Conservation (phyloP, 2,888 invertebrate species). For the Rotaria magnacalcarata region DNA sequence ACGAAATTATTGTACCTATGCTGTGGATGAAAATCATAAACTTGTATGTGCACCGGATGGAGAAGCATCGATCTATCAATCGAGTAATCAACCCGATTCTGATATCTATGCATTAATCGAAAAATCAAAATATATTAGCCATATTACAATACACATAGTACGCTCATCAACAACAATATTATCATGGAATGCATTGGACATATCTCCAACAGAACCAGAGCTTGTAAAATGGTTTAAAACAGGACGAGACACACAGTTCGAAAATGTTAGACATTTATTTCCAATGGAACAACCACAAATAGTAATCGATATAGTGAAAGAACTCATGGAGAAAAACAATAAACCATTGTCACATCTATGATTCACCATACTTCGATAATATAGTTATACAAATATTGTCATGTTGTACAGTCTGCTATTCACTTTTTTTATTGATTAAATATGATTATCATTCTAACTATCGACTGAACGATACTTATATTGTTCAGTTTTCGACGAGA, state of each 20-base stretch:
- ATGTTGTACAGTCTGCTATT: no score
- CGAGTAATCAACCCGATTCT: background rate
- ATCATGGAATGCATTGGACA: background rate
- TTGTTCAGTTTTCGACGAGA: no score
- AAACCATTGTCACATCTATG: no score
- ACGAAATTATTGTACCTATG: background rate
- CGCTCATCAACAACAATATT: background rate
- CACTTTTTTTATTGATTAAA: no score
- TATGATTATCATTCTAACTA: no score
- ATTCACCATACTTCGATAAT: no score
- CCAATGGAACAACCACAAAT: no score
- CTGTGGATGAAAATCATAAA: background rate
- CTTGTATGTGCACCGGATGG: background rate
- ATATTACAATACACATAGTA: background rate
- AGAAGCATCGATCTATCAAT: background rate
- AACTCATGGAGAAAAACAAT: no score
- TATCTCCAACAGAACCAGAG: background rate
- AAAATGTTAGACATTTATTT: background rate
- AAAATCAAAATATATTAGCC: background rate
- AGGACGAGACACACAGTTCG: background rate
- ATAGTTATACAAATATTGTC: no score
- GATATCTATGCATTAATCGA: background rate
- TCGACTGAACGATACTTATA: no score
- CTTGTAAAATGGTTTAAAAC: background rate
- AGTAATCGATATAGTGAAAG: no score